phyloP scores from a whole-genome alignment of 1,140 invertebrate species.

The Hycleus cichorii region DNA sequence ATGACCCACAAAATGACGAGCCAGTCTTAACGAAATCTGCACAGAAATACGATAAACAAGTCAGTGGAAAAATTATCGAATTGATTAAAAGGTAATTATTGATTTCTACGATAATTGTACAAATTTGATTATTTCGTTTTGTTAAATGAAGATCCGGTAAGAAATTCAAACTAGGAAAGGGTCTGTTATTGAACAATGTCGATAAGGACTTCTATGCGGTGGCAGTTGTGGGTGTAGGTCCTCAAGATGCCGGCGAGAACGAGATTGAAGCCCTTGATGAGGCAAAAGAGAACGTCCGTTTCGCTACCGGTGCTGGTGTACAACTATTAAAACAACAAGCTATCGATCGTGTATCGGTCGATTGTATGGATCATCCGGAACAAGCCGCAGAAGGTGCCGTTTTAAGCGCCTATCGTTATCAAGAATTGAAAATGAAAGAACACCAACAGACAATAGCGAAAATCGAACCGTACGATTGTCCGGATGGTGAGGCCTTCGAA shows the following conservation, averaged over 20 bases:
- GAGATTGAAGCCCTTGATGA: slow-evolving; percentile 60
- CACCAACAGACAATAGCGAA: slow-evolving; percentile 45
- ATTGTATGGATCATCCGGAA: slow-evolving; percentile 64
- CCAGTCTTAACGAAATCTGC: slow-evolving; percentile 14
- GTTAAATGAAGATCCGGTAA: not conserved
- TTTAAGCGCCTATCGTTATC: slow-evolving; percentile 58
- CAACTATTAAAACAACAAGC: slow-evolving; percentile 50
- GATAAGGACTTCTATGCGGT: slow-evolving; percentile 56
- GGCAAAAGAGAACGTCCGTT: slow-evolving; percentile 56
- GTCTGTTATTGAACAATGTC: slow-evolving; percentile 45
- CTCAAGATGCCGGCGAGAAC: slow-evolving; percentile 55
- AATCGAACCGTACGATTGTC: slow-evolving; percentile 44
- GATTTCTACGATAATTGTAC: not conserved
- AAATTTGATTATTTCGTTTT: not conserved
- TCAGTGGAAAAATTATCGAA: slow-evolving; percentile 17
- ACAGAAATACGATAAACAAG: slow-evolving; percentile 17
- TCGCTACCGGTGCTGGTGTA: slow-evolving; percentile 51
- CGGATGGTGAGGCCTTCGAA: slow-evolving; percentile 35
- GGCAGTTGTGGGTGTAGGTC: slow-evolving; percentile 61
- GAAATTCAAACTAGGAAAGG: not conserved
- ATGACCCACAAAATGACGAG: slow-evolving; percentile 7
- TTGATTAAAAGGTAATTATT: slow-evolving; percentile 13
- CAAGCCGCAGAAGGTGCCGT: slow-evolving; percentile 65
- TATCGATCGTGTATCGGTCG: slow-evolving; percentile 54
- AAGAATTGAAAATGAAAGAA: slow-evolving; percentile 53